Evolutionary conservation across 2,113 vertebrate species (phyloP), one percentile per base, ranked within the genome.

Genomic region (Ctenodactylus gundi): DNA sequence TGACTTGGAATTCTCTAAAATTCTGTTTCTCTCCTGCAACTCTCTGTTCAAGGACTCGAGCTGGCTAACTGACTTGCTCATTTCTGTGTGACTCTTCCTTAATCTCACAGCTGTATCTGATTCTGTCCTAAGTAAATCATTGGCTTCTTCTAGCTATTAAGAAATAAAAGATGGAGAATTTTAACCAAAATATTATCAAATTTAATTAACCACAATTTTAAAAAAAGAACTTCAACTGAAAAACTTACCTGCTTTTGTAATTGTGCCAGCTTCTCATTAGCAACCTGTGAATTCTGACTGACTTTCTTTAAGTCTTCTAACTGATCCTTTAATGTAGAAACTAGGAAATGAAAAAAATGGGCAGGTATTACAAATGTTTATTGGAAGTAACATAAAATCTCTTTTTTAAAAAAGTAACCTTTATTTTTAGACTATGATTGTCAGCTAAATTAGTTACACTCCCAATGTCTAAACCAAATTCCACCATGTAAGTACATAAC

Each of bases 261-360:
- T 44, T 99, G 99, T 60, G 96, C 89, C 90, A 99, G 98, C 97
- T 99, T 99, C 94, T 99, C 99, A 97, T 99, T 99, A 85, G 99
- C 98, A 86, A 99, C 98, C 96, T 99, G 99, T 23, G 99, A 99
- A 98, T 99, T 99, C 89, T 99, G 99, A 96, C 98, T 99, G 77
- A 99, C 98, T 98, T 99, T 99, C 98, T 98, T 99, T 98, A 99
- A 98, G 94, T 99, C 99, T 98, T 99, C 99, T 97, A 99, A 98
- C 94, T 99, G 99, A 97, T 99, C 99, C 96, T 99, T 99, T 96
- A 99, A 98, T n/a, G 98, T 99, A 64, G 99, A 99, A 94, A 99
- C 99, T 99, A 94, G 70, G 97, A 67, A 97, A 70, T 93, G 58
- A 96, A 97, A 96, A n/a, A 0, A 13, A 89, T 80, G 88, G 36